Conservation (phyloP, 2,797 vertebrate species). For the Hirundo rustica region DNA sequence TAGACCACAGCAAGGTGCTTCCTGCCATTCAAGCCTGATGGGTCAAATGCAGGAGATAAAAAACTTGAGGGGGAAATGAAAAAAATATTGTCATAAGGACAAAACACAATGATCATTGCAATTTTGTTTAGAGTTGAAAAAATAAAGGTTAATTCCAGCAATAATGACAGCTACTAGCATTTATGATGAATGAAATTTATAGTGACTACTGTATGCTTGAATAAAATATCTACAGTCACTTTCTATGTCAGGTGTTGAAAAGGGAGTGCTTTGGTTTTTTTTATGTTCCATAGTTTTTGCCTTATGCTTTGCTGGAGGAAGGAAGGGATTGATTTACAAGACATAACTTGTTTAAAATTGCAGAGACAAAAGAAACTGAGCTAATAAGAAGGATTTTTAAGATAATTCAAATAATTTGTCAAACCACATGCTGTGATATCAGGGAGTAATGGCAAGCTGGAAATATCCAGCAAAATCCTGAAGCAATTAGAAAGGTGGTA, state of each 20-base stretch:
- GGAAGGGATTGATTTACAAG: slow-evolving; percentile 7
- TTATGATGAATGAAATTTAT: neutral
- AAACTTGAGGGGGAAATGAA: slow-evolving; percentile 46
- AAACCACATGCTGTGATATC: neutral
- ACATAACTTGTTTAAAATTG: slow-evolving; percentile 8
- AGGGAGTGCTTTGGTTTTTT: neutral
- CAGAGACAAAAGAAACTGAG: slow-evolving; percentile 1
- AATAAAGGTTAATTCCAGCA: neutral
- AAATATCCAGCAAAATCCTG: neutral
- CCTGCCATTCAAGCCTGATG: slow-evolving; percentile 39
- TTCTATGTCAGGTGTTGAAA: neutral
- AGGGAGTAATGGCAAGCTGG: neutral
- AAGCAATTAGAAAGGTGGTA: neutral
- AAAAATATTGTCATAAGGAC: slow-evolving; percentile 45
- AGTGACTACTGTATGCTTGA: neutral
- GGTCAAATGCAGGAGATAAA: slow-evolving; percentile 63
- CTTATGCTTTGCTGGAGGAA: neutral
- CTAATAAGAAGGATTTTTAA: slow-evolving; percentile 27
- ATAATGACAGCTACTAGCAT: neutral
- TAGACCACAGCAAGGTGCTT: slow-evolving; percentile 68
- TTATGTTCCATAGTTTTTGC: neutral
- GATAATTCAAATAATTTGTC: neutral
- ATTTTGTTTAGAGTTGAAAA: neutral
- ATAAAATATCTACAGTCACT: neutral
- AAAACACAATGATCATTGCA: slow-evolving; percentile 19